Conservation (phyloP, 2,888 invertebrate genomes). For the Amiota communis region DNA sequence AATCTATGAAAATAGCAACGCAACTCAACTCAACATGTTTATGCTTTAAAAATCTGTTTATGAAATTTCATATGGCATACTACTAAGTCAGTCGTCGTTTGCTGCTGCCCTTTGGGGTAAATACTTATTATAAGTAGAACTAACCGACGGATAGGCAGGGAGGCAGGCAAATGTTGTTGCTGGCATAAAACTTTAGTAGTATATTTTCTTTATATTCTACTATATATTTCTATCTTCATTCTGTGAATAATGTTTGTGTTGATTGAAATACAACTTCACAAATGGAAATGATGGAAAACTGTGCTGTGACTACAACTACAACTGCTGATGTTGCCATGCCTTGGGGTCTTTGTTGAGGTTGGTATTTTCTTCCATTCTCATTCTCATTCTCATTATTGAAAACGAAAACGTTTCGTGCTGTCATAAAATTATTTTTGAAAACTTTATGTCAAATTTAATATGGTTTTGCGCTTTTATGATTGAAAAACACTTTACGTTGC, state of each 20-base stretch:
- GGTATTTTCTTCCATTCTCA: too few relatives aligned
- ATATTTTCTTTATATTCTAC: neutral
- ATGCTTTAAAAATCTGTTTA: constrained; percentile 17
- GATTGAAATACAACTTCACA: constrained; percentile 34
- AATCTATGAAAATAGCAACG: constrained; percentile 11
- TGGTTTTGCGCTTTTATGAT: constrained; percentile 2
- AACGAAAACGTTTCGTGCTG: neutral
- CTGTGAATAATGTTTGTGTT: constrained; percentile 24
- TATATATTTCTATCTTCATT: too few relatives aligned
- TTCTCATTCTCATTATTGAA: too few relatives aligned
- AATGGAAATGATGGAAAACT: constrained; percentile 21
- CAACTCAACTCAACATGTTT: constrained; percentile 7
- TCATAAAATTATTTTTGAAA: constrained; percentile 30
- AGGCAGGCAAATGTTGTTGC: too few relatives aligned
- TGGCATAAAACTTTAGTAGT: neutral
- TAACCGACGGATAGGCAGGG: too few relatives aligned
- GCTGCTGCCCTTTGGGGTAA: neutral
- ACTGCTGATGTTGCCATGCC: too few relatives aligned
- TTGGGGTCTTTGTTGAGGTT: too few relatives aligned
- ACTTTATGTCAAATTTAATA: constrained; percentile 29
- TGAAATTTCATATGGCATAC: constrained; percentile 15
- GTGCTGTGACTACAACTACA: neutral
- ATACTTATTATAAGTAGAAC: neutral
- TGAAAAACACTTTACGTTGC: constrained; percentile 22
- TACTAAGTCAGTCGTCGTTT: neutral